Conservation (phyloP, 2,113 vertebrate genomes). For the Hoplias malabaricus region DNA sequence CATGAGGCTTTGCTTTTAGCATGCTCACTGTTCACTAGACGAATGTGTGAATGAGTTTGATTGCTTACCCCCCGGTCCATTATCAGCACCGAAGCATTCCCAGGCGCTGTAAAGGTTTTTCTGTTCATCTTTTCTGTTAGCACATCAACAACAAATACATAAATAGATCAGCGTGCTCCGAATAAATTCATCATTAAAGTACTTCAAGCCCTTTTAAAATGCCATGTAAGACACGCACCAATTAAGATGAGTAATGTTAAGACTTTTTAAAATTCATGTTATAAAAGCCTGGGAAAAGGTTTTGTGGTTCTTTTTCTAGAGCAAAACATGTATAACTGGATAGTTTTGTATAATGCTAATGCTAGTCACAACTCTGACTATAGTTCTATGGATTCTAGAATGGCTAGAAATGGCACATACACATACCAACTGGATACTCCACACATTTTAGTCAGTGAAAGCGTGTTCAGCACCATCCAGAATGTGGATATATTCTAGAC, state of each 20-base stretch:
- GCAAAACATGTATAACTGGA: not conserved
- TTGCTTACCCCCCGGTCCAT: conserved; percentile 38
- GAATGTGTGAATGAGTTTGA: conserved; percentile 24
- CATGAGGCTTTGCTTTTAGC: not conserved
- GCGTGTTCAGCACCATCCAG: not conserved
- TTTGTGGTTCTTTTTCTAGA: not conserved
- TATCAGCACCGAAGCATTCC: conserved; percentile 34
- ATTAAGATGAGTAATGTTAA: not conserved
- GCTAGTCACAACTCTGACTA: no score
- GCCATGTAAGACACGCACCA: not conserved
- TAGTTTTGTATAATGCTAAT: no score
- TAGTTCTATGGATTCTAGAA: no score
- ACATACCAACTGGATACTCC: not conserved
- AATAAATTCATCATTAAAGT: conserved; percentile 6
- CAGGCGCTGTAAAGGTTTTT: conserved; percentile 40
- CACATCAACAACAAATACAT: conserved; percentile 1
- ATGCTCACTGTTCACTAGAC: not conserved
- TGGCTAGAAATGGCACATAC: no score
- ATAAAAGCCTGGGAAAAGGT: not conserved
- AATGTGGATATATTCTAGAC: not conserved
- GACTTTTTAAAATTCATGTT: not conserved
- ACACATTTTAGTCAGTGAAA: no score
- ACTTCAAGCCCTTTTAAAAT: not conserved
- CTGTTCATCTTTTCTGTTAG: conserved; percentile 40
- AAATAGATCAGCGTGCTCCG: not conserved